Evolutionary conservation across 2,113 vertebrate species (phyloP), one percentile per base, ranked within the genome.

Genomic region (Monarcha castaneiventris): DNA sequence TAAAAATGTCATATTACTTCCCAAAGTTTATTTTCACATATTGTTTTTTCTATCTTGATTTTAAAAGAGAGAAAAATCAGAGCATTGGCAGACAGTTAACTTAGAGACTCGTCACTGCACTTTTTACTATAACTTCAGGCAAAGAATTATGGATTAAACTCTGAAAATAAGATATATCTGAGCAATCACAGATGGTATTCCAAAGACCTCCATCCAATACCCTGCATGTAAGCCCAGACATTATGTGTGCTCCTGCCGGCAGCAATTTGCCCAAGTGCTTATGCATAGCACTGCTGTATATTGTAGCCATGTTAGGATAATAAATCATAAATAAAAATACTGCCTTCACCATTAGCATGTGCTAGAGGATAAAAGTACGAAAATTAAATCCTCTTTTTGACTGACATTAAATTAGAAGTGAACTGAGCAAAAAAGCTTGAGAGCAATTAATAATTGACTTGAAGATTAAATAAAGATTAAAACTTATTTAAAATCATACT

Each of bases 311-410:
- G 7, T 87, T 93, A 93, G 93, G 88, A 88, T 37, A 95, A 51
- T 73, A 83, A 62, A 93, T 76, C 81, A 90, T 41, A 94, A 97
- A 96, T 67, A 85, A 96, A 97, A 96, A 17, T 59, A 78, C 9
- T 81, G 41, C 32, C 48, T 93, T 55, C 33, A 71, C 17, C 51
- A 41, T 63, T 46, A 80, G 29, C 43, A 71, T 32, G 8, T 86
- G 72, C 37, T 54, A 44, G 30, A 76, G 13, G 15, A 79, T 18
- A 64, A 56, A 92, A 78, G 22, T 20, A 80, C 56, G 44, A 63
- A 89, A 90, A 87, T 75, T 56, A 89, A 78, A 62, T 58, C 54
- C 67, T 71, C 41, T 46, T 76, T 81, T 49, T 91, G 37, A 73
- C 27, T 62, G n/a, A 51, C 41, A 33, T 73, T 87, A 78, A 75